A percentile compares a stretch with the other conserved stretches of the same genome.
phyloP scores from a whole-genome alignment of 30 jellyfish, hydroid and myxozoan species.

The Hydractinia symbiolongicarpus region DNA sequence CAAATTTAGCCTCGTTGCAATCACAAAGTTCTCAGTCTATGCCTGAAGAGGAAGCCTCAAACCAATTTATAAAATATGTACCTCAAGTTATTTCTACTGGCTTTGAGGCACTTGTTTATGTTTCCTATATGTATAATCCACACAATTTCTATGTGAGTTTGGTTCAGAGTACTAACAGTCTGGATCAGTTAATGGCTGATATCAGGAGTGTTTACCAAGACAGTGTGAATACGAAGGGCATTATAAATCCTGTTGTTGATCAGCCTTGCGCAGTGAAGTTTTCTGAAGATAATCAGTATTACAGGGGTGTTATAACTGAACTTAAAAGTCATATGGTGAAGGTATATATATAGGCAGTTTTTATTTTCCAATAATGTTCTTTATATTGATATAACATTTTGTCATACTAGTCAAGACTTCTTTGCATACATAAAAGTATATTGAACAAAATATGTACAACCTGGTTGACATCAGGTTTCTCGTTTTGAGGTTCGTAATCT shows the following conservation, averaged over 20 bases:
- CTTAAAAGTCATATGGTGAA: conserved; percentile 18
- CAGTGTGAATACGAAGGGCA: not conserved
- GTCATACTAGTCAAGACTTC: too few relatives aligned
- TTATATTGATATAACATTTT: too few relatives aligned
- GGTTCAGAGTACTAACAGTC: conserved; percentile 21
- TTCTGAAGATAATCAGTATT: conserved; percentile 67
- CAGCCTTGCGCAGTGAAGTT: conserved; percentile 66
- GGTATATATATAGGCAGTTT: conserved; percentile 32
- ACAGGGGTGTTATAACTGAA: conserved; percentile 55
- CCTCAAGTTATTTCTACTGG: conserved; percentile 35
- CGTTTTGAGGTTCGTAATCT: not conserved
- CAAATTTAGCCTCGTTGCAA: not conserved
- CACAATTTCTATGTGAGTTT: conserved; percentile 57
- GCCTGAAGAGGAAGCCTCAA: not conserved
- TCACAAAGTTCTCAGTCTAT: conserved; percentile 13
- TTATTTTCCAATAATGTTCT: too few relatives aligned
- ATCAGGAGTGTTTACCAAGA: conserved; percentile 34
- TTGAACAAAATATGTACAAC: too few relatives aligned
- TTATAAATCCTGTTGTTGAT: conserved; percentile 37
- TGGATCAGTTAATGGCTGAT: conserved; percentile 57
- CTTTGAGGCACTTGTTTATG: conserved; percentile 37
- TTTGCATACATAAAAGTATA: too few relatives aligned
- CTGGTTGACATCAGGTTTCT: too few relatives aligned
- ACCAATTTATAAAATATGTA: conserved; percentile 22
- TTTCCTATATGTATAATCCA: conserved; percentile 48